Percentiles rank a stretch among this genome's conserved stretches.
Evolutionary conservation across 2,888 invertebrate species (phyloP).

Genomic region (Muscina levida): DNA sequence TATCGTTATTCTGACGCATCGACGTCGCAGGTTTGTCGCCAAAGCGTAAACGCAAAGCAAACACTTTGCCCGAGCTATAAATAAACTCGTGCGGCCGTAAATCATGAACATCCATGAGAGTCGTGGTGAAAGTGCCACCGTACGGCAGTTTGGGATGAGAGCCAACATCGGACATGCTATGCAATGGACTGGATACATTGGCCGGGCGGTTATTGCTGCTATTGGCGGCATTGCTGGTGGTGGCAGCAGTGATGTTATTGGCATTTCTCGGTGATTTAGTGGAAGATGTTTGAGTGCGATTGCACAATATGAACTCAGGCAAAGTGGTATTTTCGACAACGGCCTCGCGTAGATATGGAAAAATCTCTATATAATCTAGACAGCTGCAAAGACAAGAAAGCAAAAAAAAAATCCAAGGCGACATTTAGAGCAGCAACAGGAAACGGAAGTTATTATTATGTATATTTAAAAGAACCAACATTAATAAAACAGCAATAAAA

Average conservation of each 20-base stretch:
- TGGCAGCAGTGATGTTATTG: slow-evolving; percentile 55
- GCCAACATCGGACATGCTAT: slow-evolving; percentile 51
- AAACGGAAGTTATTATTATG: slow-evolving; percentile 22
- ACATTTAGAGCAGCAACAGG: slow-evolving; percentile 20
- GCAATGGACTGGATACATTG: slow-evolving; percentile 54
- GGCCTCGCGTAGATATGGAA: slow-evolving; percentile 79
- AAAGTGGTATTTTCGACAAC: slow-evolving; percentile 77
- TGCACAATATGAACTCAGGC: slow-evolving; percentile 77
- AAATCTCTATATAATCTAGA: slow-evolving; percentile 78
- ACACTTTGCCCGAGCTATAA: slow-evolving; percentile 74
- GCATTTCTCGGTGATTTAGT: slow-evolving; percentile 52
- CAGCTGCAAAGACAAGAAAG: slow-evolving; percentile 73
- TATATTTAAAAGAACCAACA: slow-evolving; percentile 15
- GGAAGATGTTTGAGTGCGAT: slow-evolving; percentile 68
- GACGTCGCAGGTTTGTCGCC: slow-evolving; percentile 67
- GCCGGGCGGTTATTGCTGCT: slow-evolving; percentile 30
- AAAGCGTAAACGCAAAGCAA: slow-evolving; percentile 75
- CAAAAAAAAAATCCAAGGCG: slow-evolving; percentile 6
- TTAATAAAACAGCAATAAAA: slow-evolving; percentile 31
- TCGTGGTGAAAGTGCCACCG: slow-evolving; percentile 45
- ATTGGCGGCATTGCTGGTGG: slow-evolving; percentile 30
- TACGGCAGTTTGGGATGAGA: slow-evolving; percentile 2
- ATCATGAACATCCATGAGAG: slow-evolving; percentile 60
- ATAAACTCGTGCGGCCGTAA: slow-evolving; percentile 71
- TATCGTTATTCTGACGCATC: slow-evolving; percentile 31